A percentile compares a stretch with the other conserved stretches of the same genome.
Conservation (phyloP, 2,797 vertebrate species). For the Babyrousa celebensis region DNA sequence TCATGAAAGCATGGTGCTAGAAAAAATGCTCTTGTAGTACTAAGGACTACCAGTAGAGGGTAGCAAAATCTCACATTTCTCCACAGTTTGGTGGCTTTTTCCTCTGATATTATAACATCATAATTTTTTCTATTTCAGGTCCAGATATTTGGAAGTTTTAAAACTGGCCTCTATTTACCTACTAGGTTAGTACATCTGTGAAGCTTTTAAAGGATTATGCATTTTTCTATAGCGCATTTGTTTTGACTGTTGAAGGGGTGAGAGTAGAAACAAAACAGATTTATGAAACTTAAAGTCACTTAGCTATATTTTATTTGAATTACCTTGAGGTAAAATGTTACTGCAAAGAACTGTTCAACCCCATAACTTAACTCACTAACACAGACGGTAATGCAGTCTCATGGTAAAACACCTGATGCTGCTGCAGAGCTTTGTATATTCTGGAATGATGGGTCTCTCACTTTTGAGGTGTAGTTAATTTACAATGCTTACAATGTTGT, state of each 20-base stretch:
- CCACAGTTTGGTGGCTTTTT: not conserved
- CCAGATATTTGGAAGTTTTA: slow-evolving; percentile 99
- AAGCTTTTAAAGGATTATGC: slow-evolving; percentile 65
- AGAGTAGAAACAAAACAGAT: not conserved
- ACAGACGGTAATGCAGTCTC: not conserved
- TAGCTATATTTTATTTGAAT: not conserved
- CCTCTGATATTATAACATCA: slow-evolving; percentile 20
- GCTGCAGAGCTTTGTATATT: accelerated
- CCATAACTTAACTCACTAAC: accelerated
- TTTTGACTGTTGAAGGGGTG: not conserved
- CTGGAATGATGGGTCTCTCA: accelerated
- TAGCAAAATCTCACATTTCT: slow-evolving; percentile 79
- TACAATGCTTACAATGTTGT: no score
- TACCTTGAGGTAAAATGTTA: not conserved
- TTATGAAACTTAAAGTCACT: slow-evolving; percentile 26
- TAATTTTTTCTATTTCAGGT: slow-evolving; percentile 93
- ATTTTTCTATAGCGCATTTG: not conserved
- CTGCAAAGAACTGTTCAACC: not conserved
- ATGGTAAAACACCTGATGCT: accelerated
- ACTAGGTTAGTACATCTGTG: slow-evolving; percentile 95
- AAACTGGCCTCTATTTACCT: slow-evolving; percentile 98
- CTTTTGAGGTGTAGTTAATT: not conserved
- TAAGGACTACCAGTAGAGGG: slow-evolving; percentile 87
- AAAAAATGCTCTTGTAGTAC: slow-evolving; percentile 58
- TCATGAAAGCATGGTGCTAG: not conserved